Conservation (phyloP, 2,888 invertebrate species). For the Steromphala cineraria region DNA sequence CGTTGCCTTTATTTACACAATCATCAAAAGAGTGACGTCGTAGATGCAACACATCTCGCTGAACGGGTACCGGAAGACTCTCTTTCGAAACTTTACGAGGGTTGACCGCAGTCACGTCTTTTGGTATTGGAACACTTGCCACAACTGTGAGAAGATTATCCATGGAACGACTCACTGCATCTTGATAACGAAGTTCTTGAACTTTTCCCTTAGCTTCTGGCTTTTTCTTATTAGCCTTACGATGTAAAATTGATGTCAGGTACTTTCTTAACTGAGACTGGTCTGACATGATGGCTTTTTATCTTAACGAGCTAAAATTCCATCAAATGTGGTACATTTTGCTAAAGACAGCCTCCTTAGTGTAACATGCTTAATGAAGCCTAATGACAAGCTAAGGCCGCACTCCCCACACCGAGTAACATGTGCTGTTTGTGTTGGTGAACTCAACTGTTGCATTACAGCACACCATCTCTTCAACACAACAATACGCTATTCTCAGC, state of each 20-base stretch:
- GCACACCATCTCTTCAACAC: neutral
- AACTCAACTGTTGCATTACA: neutral
- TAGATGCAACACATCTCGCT: neutral
- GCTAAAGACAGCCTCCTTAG: too few relatives aligned
- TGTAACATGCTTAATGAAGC: too few relatives aligned
- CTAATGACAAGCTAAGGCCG: too few relatives aligned
- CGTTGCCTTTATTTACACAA: neutral
- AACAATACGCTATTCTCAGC: neutral
- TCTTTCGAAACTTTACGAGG: constrained; percentile 8
- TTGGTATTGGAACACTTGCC: constrained; percentile 40
- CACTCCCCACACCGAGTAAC: neutral
- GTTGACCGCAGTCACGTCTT: constrained; percentile 13
- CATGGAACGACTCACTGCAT: constrained; percentile 41
- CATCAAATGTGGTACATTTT: too few relatives aligned
- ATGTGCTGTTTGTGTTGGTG: neutral
- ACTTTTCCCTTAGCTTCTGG: constrained; percentile 7
- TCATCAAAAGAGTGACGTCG: constrained; percentile 35
- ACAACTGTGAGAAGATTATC: constrained; percentile 42
- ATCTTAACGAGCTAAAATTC: neutral
- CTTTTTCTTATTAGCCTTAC: constrained; percentile 21
- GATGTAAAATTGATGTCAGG: neutral
- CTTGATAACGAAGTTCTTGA: constrained; percentile 26
- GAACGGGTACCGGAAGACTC: neutral
- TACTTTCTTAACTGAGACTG: constrained; percentile 26
- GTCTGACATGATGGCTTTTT: neutral